A percentile compares a stretch with the other conserved stretches of the same genome.
Conservation (phyloP, 2,888 invertebrate genomes). For the Dolichopus griseipennis region DNA sequence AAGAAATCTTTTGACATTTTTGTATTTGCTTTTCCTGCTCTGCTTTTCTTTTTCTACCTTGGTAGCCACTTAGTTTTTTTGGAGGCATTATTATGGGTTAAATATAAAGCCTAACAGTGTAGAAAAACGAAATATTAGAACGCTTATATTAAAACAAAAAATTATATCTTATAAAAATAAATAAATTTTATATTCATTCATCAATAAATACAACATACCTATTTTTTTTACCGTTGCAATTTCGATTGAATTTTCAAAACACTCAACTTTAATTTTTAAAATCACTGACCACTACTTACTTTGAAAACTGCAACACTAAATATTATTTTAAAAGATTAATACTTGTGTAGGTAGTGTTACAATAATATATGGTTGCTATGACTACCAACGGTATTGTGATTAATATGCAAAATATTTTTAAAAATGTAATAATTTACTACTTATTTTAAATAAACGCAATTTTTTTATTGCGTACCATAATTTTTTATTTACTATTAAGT, state of each 20-base stretch:
- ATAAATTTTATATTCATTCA: conserved; percentile 9
- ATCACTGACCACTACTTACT: conserved; percentile 5
- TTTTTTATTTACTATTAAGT: neutral
- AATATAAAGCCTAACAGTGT: conserved; percentile 10
- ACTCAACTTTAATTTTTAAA: conserved; percentile 10
- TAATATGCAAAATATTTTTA: neutral
- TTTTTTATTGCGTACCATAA: conserved; percentile 4
- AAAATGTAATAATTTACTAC: neutral
- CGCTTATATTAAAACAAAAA: conserved; percentile 13
- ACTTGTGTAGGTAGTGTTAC: conserved; percentile 3
- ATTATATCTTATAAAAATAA: conserved; percentile 11
- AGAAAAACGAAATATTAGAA: conserved; percentile 13
- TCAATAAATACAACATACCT: conserved; percentile 7
- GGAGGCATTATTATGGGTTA: conserved; percentile 12
- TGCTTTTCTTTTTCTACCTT: conserved; percentile 12
- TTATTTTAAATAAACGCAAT: neutral
- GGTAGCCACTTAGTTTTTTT: conserved; percentile 10
- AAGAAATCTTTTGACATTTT: conserved; percentile 7
- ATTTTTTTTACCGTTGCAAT: conserved; percentile 8
- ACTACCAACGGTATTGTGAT: neutral
- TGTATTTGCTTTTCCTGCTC: neutral
- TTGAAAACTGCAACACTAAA: conserved; percentile 8
- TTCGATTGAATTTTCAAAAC: conserved; percentile 10
- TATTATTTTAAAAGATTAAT: conserved; percentile 5
- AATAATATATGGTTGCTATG: neutral